A percentile compares a stretch with the other conserved stretches of the same genome.
Evolutionary conservation across 2,888 invertebrate genomes (phyloP).

Genomic region (Eumerus sabulonum): DNA sequence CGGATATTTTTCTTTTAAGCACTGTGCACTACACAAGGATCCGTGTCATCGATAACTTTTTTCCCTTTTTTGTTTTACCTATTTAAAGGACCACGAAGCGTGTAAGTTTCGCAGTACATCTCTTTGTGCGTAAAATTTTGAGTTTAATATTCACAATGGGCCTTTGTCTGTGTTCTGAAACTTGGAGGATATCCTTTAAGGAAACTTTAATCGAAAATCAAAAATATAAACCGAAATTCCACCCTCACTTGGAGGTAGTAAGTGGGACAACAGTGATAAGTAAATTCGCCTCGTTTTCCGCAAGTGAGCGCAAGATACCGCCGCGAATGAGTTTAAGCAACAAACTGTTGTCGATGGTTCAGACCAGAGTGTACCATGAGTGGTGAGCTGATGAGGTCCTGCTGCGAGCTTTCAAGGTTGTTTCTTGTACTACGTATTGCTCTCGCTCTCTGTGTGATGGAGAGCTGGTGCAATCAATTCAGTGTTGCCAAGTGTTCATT

Average conservation of each 20-base stretch:
- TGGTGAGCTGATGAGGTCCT: slow-evolving; percentile 15
- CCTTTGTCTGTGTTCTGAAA: not conserved
- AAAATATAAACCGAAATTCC: too few relatives aligned
- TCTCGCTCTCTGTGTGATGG: not conserved
- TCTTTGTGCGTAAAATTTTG: not conserved
- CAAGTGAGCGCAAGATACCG: slow-evolving; percentile 71
- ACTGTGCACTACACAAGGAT: slow-evolving; percentile 10
- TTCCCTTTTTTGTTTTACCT: not conserved
- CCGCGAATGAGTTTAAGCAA: slow-evolving; percentile 75
- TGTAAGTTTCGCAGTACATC: not conserved
- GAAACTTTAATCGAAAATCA: slow-evolving; percentile 9
- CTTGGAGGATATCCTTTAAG: slow-evolving; percentile 25
- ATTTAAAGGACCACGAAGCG: not conserved
- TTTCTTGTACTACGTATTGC: not conserved
- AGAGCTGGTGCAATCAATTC: not conserved
- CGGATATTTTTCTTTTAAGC: not conserved
- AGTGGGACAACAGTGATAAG: slow-evolving; percentile 2
- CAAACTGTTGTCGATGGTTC: slow-evolving; percentile 77
- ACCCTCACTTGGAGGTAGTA: too few relatives aligned
- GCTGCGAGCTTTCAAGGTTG: slow-evolving; percentile 54
- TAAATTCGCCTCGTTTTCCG: slow-evolving; percentile 11
- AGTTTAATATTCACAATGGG: not conserved
- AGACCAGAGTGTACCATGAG: slow-evolving; percentile 31
- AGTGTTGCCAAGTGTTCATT: slow-evolving; percentile 32
- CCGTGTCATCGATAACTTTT: not conserved